Base-by-base conservation (phyloP, 1,140 invertebrate species). In the Macrotrachela quadricornifera region DNA sequence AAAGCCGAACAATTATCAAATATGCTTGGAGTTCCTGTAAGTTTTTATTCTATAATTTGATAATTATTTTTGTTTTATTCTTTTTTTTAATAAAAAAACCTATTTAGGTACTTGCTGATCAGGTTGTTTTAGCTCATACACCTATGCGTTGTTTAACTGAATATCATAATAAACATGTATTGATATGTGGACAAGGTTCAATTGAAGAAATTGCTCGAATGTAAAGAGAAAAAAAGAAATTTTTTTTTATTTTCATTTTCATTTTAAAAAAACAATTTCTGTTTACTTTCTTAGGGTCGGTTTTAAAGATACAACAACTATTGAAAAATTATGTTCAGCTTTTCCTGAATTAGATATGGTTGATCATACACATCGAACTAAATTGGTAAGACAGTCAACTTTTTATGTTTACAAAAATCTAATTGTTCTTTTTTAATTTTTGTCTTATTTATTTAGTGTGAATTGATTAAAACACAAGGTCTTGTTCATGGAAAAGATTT, bases 311-410 rank as follows among this genome's bases (percentile, higher is more conserved):
- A 40, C 18, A 15, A 15, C 46, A n/a, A 53, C 51, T 11, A 42
- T 53, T 10, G 51, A 53, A 40, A 44, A 53, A 30, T 45, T 71
- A 62, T 43, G 55, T 46, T 36, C 40, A 37, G 74, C 77, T 49
- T 81, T 76, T 62, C 79, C 79, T 10, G 67, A 73, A 48, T 67
- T 81, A 46, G 80, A 82, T 63, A 78, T 77, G 61, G 77, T 81
- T 21, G 79, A 82, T 63, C 76, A 79, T 59, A 65, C 72, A 46
- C 71, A 74, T 57, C 70, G 79, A 60, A 65, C 63, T 53, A 57
- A 58, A 49, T 57, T 61, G 21, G 62, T 50, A 18, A 44, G 43
- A 16, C 9, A 36, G 18, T 42, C 6, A n/a, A 17, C n/a, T n/a
- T n/a, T n/a, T n/a, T n/a, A n/a, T n/a, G n/a, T n/a, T n/a, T 4